Percentiles rank a stretch among this genome's conserved stretches.
Conservation (phyloP, 2,888 invertebrate genomes). For the Bruchidius siliquastri region DNA sequence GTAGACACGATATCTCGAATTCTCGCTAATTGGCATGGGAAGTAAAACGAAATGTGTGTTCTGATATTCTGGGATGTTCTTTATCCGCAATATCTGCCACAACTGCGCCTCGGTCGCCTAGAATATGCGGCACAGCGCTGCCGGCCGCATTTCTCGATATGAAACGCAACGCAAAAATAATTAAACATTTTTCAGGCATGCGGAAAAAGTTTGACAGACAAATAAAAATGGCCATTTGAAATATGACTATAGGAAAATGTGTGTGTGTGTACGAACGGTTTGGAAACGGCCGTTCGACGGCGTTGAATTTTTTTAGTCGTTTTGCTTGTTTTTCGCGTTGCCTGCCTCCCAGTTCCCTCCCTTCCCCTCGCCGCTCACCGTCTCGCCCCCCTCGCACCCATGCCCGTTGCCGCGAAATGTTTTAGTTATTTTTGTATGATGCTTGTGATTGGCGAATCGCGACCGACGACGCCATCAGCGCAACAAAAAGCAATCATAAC, state of each 20-base stretch:
- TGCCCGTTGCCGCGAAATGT: constrained; percentile 14
- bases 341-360: neutral
- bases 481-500: neutral
- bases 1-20: no score
- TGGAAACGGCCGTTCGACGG: neutral
- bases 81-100: neutral
- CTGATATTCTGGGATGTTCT: neutral
- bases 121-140: neutral
- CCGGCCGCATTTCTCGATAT: constrained; percentile 47
- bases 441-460: constrained; percentile 33
- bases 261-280: constrained; percentile 17
- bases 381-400: neutral
- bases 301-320: constrained; percentile 23
- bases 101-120: neutral
- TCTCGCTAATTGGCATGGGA: no score
- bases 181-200: constrained; percentile 52
- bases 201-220: constrained; percentile 51
- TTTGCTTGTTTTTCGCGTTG: constrained; percentile 12
- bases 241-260: constrained; percentile 44
- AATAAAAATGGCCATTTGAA: constrained; percentile 51
- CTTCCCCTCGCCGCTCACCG: neutral
- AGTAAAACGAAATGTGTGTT: no score
- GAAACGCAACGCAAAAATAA: constrained; percentile 51
- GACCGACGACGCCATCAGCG: neutral
- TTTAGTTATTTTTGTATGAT: constrained; percentile 39